Evolutionary conservation across 2,797 vertebrate species (phyloP).

Genomic region (Percopsis omiscomaycus): DNA sequence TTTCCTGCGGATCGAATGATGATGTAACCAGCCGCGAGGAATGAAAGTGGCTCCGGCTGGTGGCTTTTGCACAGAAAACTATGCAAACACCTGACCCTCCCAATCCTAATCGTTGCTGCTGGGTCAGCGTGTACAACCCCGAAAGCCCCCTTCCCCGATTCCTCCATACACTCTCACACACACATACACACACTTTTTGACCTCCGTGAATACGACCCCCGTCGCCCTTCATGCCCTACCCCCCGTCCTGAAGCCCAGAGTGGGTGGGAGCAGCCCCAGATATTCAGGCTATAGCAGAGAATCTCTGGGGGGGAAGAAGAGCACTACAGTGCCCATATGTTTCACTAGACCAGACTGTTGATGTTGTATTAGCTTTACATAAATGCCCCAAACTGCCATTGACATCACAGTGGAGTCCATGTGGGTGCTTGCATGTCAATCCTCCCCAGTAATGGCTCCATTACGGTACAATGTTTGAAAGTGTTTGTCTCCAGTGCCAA

Average conservation of each 20-base stretch:
- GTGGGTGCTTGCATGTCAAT: slow-evolving; percentile 55
- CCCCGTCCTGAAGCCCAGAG: slow-evolving; percentile 21
- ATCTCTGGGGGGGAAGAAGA: slow-evolving; percentile 51
- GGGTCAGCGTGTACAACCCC: slow-evolving; percentile 77
- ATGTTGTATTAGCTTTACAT: slow-evolving; percentile 55
- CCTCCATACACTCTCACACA: slow-evolving; percentile 31
- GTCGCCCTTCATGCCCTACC: no score
- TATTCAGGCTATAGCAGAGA: slow-evolving; percentile 59
- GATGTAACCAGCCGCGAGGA: slow-evolving; percentile 72
- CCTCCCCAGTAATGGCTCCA: slow-evolving; percentile 55
- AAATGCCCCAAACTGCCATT: slow-evolving; percentile 72
- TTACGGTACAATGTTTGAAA: slow-evolving; percentile 64
- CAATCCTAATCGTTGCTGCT: slow-evolving; percentile 78
- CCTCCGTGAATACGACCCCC: slow-evolving; percentile 28
- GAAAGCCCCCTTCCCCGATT: slow-evolving; percentile 32
- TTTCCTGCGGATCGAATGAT: slow-evolving; percentile 68
- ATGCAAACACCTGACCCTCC: slow-evolving; percentile 82
- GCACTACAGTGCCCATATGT: slow-evolving; percentile 52
- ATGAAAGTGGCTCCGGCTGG: slow-evolving; percentile 76
- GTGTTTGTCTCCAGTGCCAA: slow-evolving; percentile 77
- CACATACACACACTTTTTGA: slow-evolving; percentile 24
- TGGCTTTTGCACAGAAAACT: slow-evolving; percentile 83
- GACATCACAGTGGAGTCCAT: slow-evolving; percentile 67
- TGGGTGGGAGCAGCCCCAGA: slow-evolving; percentile 42
- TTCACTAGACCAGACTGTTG: slow-evolving; percentile 39